Evolutionary conservation across 2,113 vertebrate genomes (phyloP), one percentile per base, ranked within the genome.

Genomic region (Clarias gariepinus): DNA sequence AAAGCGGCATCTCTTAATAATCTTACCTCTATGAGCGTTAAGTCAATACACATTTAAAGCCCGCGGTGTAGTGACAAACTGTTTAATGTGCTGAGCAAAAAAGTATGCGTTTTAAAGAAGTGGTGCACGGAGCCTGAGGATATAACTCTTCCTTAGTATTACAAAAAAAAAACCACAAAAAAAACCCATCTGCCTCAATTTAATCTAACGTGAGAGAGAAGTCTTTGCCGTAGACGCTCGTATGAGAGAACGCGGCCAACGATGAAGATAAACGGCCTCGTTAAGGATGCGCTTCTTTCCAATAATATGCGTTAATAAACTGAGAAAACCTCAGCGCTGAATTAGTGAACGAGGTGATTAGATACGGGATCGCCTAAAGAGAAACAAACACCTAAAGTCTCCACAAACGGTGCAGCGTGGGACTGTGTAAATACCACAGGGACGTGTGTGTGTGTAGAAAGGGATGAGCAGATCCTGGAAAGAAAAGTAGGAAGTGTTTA

Each of bases 341-440:
- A 11, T 63, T 23, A 25, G 23, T 61, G 60, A 61, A 61, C 19
- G 23, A 61, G 61, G 9, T 25, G 2, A 10, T 63, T 25, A 10
- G 61, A 63, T 63, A 25, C 23, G 2, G 23, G 11, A 63, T 60
- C 58, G 18, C 25, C 13, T 5, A 66, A 64, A 66, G 2, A 66
- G 25, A 28, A 64, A 66, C 0, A 66, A 12, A 28, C n/a, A 7
- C 25, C 5, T n/a, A n/a, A 23, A 2, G 8, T 41, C 9, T 47
- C 71, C 18, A 74, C 21, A 11, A 47, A 47, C 36, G 7, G 68
- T 76, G 89, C 71, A 80, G 84, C 82, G 55, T 47, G 55, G 19
- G 71, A 5, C 21, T 58, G 57, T 82, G 81, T 90, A 18, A 18
- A 18, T 28, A 28, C 64, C 15, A 18, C 28, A 18, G 1, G 78